Base-by-base conservation (phyloP, 2,113 vertebrate genomes). In the Semicossyphus pulcher region DNA sequence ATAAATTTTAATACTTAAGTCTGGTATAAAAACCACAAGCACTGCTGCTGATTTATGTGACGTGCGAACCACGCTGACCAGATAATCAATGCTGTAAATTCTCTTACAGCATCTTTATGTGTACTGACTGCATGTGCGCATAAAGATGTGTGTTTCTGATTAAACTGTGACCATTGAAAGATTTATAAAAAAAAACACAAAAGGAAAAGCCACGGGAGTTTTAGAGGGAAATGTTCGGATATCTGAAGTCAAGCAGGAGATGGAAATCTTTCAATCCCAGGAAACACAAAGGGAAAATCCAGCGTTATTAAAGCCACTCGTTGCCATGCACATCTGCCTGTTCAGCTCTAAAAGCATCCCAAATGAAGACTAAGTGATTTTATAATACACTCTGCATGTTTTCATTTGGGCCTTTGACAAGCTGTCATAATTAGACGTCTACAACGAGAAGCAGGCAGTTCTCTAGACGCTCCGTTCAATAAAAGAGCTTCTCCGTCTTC, bases 401-500 rank as follows among this genome's bases (percentile, higher is more conserved):
- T 76, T 80, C 71, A 82, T 52, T 63, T 49, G 41, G 11, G 15
- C n/a, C 48, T 29, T 7, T 29, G 59, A 79, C 60, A 63, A 63
- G 41, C 70, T 78, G 69, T 68, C 74, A 64, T 49, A 67, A 63
- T 70, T 29, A 49, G 48, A 64, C 14, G 15, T n/a, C 65, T 21
- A 4, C 52, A 68, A 76, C 16, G 8, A 37, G 47, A 78, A 28
- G 56, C 76, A 83, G 72, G 29, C 72, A 34, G 28, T 21, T 58
- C 92, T 94, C 93, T 90, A 92, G 90, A 91, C 89, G 88, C 90
- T 92, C 86, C 73, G 83, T 94, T 94, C 92, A 93, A 93, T 93
- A 92, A 92, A 92, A 91, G 80, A 89, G 90, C 87, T 90, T 87
- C 41, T 79, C 60, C 37, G 25, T 57, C 57, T 73, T 72, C 53